Evolutionary conservation across 2,113 vertebrate genomes (phyloP).

Genomic region (Lophochroa leadbeateri): DNA sequence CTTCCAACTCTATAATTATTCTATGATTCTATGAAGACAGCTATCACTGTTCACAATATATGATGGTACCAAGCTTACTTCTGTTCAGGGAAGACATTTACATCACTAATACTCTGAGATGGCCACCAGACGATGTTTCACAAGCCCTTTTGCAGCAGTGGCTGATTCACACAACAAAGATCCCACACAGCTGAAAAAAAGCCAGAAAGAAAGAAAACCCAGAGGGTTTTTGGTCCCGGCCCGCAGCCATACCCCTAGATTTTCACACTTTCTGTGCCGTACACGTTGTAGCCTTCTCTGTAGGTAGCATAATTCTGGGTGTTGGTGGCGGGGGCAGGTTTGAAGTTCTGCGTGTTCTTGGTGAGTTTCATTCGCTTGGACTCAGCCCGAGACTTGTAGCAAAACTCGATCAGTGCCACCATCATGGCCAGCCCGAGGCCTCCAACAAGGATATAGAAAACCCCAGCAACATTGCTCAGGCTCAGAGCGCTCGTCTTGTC

Average conservation of each 20-base stretch:
- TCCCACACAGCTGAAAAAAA: background rate
- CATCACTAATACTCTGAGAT: background rate
- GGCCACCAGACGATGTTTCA: background rate
- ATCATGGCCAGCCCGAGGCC: slow-evolving; percentile 99
- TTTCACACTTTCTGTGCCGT: slow-evolving; percentile 99
- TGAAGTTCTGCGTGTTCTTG: slow-evolving; percentile 99
- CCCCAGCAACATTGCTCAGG: slow-evolving; percentile 99
- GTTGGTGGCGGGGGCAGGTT: slow-evolving; percentile 94
- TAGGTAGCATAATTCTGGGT: slow-evolving; percentile 99
- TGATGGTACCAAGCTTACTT: background rate
- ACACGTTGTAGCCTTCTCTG: slow-evolving; percentile 99
- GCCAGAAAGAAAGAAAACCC: background rate
- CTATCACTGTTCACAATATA: background rate
- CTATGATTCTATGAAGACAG: background rate
- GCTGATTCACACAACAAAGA: background rate
- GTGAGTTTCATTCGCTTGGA: slow-evolving; percentile 99
- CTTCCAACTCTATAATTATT: background rate
- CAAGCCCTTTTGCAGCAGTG: background rate
- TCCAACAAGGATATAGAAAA: slow-evolving; percentile 99
- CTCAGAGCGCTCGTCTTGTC: slow-evolving; percentile 99
- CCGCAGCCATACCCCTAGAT: slow-evolving; percentile 91
- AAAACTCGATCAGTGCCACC: slow-evolving; percentile 99
- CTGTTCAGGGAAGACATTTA: background rate
- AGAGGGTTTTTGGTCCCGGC: slow-evolving; percentile 38
- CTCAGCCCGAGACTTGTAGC: slow-evolving; percentile 99